Evolutionary conservation across 2,888 invertebrate genomes (phyloP), one percentile per base, ranked within the genome.

Genomic region (Metallyticus violacea): DNA sequence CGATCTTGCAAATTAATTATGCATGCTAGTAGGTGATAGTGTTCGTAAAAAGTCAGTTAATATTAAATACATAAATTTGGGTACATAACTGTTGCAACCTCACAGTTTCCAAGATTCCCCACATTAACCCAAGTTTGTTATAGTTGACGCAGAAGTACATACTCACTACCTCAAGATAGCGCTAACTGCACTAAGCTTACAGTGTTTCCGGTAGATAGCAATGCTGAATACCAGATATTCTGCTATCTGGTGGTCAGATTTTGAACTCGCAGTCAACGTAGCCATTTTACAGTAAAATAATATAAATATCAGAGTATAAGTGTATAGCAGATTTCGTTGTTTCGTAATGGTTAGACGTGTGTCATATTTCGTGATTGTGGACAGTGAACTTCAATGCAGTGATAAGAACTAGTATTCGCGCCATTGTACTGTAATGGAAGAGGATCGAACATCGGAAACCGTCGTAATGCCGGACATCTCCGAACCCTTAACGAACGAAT

Each of bases 391-490:
- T 9, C 76, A 76, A 25, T 81, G 76, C 77, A 25, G 28, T 81
- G 80, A 85, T 9, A 29, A 28, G 40, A 76, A 78, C 30, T 80
- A 62, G 29, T 26, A 82, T 87, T 87, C 87, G 87, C 87, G 87
- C 87, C 87, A 86, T 85, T 86, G 40, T 79, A 77, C 86, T 80
- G 85, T 84, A 86, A 92, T 91, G 91, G 92, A 91, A 90, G 91
- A 91, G 90, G 90, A 90, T 90, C 92, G 91, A 91, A 91, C 91
- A 91, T 92, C 92, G 92, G 92, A 92, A 91, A 86, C 88, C 84
- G 88, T 88, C 88, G 92, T 92, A 89, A 90, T 92, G 91, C 92
- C 93, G 93, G 92, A 92, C 93, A 93, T 93, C 91, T 91, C 93
- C 92, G 92, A 92, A 92, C 91, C 92, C 90, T 90, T 92, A 90